A percentile compares a stretch with the other conserved stretches of the same genome.
These are phyloP conservation scores for Peucedramus taeniatus DNA, from an alignment of 2,113 vertebrate genomes.

Conservation along the genomic window DNA sequence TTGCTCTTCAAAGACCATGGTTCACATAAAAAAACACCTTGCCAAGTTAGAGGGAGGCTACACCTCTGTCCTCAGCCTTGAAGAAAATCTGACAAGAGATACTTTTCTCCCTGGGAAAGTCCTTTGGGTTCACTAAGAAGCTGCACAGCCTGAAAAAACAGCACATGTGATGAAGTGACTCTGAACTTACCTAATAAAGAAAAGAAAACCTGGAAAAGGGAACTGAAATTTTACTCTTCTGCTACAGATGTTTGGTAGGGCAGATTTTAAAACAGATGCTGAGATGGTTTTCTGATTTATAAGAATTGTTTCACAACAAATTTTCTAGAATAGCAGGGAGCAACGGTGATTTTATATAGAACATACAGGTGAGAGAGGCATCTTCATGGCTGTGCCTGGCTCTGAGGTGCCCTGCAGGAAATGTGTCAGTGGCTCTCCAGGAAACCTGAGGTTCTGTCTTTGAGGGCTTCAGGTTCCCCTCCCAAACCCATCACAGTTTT, in stretches of 20 bases:
- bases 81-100: not conserved
- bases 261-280: not conserved
- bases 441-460: not conserved
- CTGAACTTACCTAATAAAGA: not conserved
- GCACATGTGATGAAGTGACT: fast-evolving
- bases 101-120: not conserved
- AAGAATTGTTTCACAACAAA: not conserved
- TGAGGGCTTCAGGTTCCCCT: not conserved
- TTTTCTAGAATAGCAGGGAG: not conserved
- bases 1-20: not conserved
- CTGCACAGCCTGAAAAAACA: not conserved
- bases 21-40: not conserved
- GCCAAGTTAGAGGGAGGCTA: not conserved
- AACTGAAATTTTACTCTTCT: not conserved
- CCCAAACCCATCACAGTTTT: not conserved
- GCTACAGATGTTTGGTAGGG: not conserved
- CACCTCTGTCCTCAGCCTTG: not conserved
- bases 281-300: not conserved
- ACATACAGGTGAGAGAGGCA: not conserved
- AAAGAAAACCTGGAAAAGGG: not conserved
- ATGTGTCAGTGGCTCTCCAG: not conserved
- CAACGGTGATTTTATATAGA: not conserved
- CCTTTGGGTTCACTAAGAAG: not conserved
- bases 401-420: not conserved
- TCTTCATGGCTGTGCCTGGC: not conserved